Percentiles rank a stretch among this genome's conserved stretches.
Conservation (phyloP, 1,140 invertebrate genomes). For the Pachypeltis micranthus region DNA sequence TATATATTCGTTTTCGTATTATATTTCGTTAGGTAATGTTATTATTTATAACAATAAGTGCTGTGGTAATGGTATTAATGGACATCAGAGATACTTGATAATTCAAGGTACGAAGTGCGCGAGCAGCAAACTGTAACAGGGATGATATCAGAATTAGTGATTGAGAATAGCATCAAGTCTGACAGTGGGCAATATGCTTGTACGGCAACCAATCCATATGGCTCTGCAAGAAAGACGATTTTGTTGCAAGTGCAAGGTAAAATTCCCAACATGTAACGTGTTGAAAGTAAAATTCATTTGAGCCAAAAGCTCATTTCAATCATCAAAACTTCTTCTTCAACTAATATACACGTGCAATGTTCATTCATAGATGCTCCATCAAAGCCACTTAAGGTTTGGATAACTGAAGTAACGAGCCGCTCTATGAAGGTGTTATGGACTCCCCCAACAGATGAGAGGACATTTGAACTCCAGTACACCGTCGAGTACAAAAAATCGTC, state of each 20-base stretch:
- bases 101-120: conserved; percentile 39
- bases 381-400: conserved; percentile 45
- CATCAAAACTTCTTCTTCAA: not conserved
- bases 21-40: too few species aligned
- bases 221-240: conserved; percentile 50
- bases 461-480: conserved; percentile 47
- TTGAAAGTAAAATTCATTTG: too few species aligned
- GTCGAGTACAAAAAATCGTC: conserved; percentile 45
- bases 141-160: conserved; percentile 45
- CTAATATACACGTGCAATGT: not conserved
- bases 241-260: conserved; percentile 53
- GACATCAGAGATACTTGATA: too few species aligned
- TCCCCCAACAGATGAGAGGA: conserved; percentile 40
- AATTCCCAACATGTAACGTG: too few species aligned
- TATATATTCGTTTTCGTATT: too few species aligned
- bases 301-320: too few species aligned
- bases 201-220: conserved; percentile 52
- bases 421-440: conserved; percentile 47
- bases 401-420: conserved; percentile 44
- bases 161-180: conserved; percentile 44
- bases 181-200: conserved; percentile 60
- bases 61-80: too few species aligned
- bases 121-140: conserved; percentile 40
- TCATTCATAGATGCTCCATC: conserved; percentile 46
- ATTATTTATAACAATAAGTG: conserved; percentile 3